Percentiles rank a stretch among this genome's conserved stretches.
phyloP scores from a whole-genome alignment of 2,113 vertebrate species.

The Brachypteracias leptosomus region DNA sequence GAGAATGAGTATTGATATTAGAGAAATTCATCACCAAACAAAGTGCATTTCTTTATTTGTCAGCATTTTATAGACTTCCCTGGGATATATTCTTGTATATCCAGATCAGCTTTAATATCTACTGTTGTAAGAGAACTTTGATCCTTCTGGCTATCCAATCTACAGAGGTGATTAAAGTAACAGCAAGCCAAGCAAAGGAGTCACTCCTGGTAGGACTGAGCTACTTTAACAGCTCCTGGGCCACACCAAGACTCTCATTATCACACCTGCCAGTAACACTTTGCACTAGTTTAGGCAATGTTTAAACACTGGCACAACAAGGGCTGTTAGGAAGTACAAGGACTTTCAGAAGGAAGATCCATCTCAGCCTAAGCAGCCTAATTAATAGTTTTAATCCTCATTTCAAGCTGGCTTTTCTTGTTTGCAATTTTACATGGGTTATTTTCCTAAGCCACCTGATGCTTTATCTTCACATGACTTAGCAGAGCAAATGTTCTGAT shows the following conservation, averaged over 20 bases:
- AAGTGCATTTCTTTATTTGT: background rate
- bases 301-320: background rate
- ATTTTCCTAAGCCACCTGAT: background rate
- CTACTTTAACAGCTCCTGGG: background rate
- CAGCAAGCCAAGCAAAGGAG: background rate
- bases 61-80: background rate
- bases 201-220: background rate
- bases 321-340: background rate
- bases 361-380: background rate
- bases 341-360: background rate
- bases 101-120: background rate
- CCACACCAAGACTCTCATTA: background rate
- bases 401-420: background rate
- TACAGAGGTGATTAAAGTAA: background rate
- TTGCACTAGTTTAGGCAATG: background rate
- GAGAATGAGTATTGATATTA: background rate
- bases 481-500: background rate
- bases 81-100: rapidly evolving
- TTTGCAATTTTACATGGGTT: background rate
- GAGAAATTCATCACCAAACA: background rate
- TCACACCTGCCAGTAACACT: background rate
- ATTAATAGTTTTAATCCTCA: background rate
- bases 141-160: background rate
- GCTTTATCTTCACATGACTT: background rate
- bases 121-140: background rate